Evolutionary conservation across 1,140 invertebrate species (phyloP), one percentile per base, ranked within the genome.

Genomic region (Drosophila triauraria): DNA sequence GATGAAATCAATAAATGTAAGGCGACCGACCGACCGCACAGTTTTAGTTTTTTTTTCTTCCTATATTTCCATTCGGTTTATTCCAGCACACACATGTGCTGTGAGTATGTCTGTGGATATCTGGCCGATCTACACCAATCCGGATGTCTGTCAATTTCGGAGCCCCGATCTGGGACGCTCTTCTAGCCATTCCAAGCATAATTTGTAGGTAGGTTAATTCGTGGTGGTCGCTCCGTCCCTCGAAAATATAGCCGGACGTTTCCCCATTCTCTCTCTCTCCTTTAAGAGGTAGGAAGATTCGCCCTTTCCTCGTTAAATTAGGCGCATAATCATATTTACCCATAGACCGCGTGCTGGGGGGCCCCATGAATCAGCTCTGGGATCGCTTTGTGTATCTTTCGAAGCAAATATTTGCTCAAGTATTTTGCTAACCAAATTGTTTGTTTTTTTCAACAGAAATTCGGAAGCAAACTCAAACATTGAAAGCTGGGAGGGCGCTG

Each of bases 1-100:
- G 84, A 87, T 88, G 80, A 83, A 88, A 87, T 90, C 85, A 88
- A 88, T 81, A 88, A 88, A 87, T 87, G 84, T 88, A 75, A 80
- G 84, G 44, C 80, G 72, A 72, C 54, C 68, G 60, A 6, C 20
- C 53, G 51, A 53, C 50, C 53, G 9, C 57, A 77, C 47, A 77
- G 74, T 70, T 70, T 54, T 20, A 9, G 6, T 1, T 7, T 13
- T 4, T 53, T 85, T 78, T 68, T 30, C 27, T 30, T 62, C 32
- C 17, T 56, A 63, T 70, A 47, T 72, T 59, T 63, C 48, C 63
- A 54, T 76, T 82, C 63, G 84, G 72, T 62, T 67, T 69, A 68
- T 50, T 69, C 81, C 43, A 68, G 35, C 54, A 77, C 35, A 61
- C 78, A 81, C 47, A 80, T 77, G 71, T 77, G 71, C 68, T 68